phyloP scores from a whole-genome alignment of 2,113 vertebrate species.

The Calyptomena viridis region DNA sequence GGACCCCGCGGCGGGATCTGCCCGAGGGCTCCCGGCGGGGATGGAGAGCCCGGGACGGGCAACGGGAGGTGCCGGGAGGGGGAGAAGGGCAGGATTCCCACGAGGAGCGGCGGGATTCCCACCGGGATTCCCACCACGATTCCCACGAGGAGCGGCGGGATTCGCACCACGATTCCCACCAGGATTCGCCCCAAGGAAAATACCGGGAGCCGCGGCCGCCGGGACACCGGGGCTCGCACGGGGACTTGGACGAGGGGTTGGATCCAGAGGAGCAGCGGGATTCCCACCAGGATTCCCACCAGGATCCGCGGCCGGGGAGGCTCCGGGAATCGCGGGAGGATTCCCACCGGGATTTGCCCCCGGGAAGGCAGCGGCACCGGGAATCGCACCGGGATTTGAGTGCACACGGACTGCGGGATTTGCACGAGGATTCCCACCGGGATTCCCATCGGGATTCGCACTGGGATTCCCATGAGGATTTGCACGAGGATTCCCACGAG shows the following conservation, averaged over 20 bases:
- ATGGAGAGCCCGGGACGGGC: not conserved
- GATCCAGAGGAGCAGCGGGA: not conserved
- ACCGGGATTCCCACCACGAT: too few species aligned
- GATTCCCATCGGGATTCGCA: not conserved
- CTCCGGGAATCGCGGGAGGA: too few species aligned
- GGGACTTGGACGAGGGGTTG: not conserved
- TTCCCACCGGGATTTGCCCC: not conserved
- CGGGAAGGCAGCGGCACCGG: not conserved
- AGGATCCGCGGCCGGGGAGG: too few species aligned
- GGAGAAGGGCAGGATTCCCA: too few species aligned
- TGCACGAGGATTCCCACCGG: not conserved
- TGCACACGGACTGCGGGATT: not conserved
- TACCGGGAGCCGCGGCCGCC: too few species aligned
- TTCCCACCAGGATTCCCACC: not conserved
- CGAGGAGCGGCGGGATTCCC: too few species aligned
- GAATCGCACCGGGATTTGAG: accelerated
- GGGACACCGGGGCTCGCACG: not conserved
- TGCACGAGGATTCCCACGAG: too few species aligned
- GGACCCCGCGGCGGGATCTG: not conserved
- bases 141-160: too few species aligned
- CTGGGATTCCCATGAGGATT: not conserved
- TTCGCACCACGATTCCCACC: too few species aligned
- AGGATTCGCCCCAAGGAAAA: too few species aligned
- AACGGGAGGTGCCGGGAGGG: too few species aligned
- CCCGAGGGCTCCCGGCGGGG: not conserved